These are phyloP conservation scores for Polymixis flavicincta DNA, from an alignment of 2,888 invertebrate species.

Conservation along the genomic window DNA sequence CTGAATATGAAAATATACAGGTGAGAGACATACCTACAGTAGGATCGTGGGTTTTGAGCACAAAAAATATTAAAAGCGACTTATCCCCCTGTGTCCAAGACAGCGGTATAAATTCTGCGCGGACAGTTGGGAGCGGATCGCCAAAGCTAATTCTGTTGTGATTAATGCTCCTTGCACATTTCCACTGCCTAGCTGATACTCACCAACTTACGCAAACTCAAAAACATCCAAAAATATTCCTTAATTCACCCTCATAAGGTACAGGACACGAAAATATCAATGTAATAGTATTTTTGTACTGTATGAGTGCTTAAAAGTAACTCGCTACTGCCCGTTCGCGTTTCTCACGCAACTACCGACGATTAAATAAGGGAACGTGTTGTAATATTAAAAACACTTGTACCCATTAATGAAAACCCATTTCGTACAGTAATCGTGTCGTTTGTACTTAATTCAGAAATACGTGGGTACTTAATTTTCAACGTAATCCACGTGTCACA, in stretches of 20 bases:
- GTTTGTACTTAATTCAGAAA: conserved; percentile 69
- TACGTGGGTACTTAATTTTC: conserved; percentile 65
- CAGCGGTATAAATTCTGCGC: conserved; percentile 85
- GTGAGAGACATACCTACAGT: conserved; percentile 10
- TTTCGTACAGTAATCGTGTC: conserved; percentile 73
- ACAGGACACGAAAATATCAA: conserved; percentile 39
- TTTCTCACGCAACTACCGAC: conserved; percentile 89
- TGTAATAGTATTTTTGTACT: conserved; percentile 62
- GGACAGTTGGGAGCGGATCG: conserved; percentile 89
- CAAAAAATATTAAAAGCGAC: conserved; percentile 62
- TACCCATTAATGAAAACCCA: conserved; percentile 76
- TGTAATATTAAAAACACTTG: conserved; percentile 84
- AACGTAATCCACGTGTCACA: conserved; percentile 56
- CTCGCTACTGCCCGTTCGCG: conserved; percentile 86
- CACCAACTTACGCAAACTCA: conserved; percentile 65
- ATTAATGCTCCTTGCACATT: conserved; percentile 89
- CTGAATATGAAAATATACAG: conserved; percentile 22
- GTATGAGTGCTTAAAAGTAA: conserved; percentile 79
- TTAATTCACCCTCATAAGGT: conserved; percentile 66
- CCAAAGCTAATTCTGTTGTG: conserved; percentile 90
- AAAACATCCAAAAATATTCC: conserved; percentile 64
- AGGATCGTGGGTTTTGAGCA: conserved; percentile 20
- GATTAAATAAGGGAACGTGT: conserved; percentile 86
- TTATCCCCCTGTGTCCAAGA: conserved; percentile 67
- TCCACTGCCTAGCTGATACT: conserved; percentile 80